Conservation (phyloP, 2,113 vertebrate genomes). For the Pedionomus torquatus region DNA sequence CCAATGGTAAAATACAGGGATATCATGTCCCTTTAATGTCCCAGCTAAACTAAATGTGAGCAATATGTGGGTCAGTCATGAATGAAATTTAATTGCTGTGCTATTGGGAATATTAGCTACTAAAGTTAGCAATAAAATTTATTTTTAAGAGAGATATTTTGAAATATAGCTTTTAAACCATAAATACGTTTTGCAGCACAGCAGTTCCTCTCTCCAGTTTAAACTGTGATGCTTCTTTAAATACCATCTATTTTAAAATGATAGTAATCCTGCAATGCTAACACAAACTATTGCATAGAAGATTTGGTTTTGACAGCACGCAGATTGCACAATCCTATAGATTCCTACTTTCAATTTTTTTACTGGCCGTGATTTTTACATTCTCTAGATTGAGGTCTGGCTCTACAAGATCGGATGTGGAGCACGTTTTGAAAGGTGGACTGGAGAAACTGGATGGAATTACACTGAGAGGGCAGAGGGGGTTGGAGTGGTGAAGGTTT, state of each 20-base stretch:
- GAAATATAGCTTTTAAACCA: not conserved
- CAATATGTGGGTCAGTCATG: not conserved
- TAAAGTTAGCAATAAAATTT: not conserved
- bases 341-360: not conserved
- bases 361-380: not conserved
- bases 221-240: not conserved
- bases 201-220: not conserved
- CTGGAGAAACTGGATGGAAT: not conserved
- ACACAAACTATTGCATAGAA: not conserved
- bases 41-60: not conserved
- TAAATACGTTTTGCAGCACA: not conserved
- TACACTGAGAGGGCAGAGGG: not conserved
- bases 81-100: conserved; percentile 16
- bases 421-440: not conserved
- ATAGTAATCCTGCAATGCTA: not conserved
- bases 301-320: not conserved
- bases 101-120: not conserved
- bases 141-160: not conserved
- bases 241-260: not conserved
- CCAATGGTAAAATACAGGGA: not conserved
- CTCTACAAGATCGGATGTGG: not conserved
- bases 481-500: not conserved
- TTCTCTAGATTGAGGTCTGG: not conserved
- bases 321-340: not conserved
- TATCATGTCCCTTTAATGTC: not conserved